Conservation (phyloP, 92 coral and sea anemone species). For the Meandrina meandrites region DNA sequence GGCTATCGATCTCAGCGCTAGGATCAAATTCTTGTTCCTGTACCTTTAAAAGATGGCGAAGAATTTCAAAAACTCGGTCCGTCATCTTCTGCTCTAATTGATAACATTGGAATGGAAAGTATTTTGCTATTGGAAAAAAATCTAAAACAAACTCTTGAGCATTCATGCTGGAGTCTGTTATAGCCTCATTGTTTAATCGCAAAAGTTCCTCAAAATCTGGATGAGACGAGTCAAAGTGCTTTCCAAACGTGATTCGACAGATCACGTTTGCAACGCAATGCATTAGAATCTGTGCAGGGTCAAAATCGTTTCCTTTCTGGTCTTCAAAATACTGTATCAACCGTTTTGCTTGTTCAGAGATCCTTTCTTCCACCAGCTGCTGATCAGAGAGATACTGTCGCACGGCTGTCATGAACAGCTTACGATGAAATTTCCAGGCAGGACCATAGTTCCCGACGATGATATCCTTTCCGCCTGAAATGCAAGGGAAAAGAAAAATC, state of each 20-base stretch:
- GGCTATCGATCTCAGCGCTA: neutral
- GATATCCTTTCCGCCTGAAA: slow-evolving; percentile 20
- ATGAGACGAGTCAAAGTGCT: slow-evolving; percentile 34
- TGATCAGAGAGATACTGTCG: slow-evolving; percentile 21
- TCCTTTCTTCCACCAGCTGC: slow-evolving; percentile 3
- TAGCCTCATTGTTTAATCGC: neutral
- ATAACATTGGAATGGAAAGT: neutral
- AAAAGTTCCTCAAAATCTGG: slow-evolving; percentile 37
- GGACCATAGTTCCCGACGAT: slow-evolving; percentile 1
- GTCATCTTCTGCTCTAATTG: neutral
- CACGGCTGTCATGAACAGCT: slow-evolving; percentile 14
- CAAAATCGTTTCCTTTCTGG: too few relatives aligned
- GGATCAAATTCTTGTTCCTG: neutral
- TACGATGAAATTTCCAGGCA: slow-evolving; percentile 17
- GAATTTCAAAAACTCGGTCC: neutral
- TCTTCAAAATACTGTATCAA: too few relatives aligned
- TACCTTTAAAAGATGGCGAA: neutral
- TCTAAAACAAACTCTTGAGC: neutral
- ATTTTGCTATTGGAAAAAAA: slow-evolving; percentile 10
- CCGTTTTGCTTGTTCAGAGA: slow-evolving; percentile 30
- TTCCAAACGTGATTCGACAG: too few relatives aligned
- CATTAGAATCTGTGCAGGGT: too few relatives aligned
- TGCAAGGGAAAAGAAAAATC: neutral
- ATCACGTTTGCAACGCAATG: too few relatives aligned
- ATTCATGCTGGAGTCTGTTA: neutral